Evolutionary conservation across 2,888 invertebrate genomes (phyloP).

Genomic region (Aphodius sticticus): DNA sequence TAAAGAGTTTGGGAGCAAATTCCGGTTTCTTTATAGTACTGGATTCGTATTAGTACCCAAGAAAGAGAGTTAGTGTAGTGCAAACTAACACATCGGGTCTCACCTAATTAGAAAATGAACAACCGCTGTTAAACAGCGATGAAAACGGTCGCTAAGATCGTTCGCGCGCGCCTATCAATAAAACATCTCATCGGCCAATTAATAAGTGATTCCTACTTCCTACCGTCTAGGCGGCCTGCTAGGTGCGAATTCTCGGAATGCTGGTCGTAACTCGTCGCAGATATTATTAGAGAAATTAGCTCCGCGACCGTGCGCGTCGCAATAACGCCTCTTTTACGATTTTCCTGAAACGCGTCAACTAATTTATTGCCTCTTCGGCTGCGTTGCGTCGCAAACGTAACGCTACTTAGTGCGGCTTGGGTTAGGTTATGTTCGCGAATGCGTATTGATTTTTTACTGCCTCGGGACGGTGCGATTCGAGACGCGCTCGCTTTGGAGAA

Average conservation of each 20-base stretch:
- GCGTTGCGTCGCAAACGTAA: not conserved
- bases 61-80: no score
- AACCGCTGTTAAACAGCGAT: not conserved
- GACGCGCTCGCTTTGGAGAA: not conserved
- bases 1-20: no score
- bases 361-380: not conserved
- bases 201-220: not conserved
- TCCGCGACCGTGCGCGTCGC: conserved; percentile 4
- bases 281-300: conserved; percentile 4
- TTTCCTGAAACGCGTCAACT: conserved; percentile 4
- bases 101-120: not conserved
- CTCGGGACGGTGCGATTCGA: not conserved
- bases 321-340: conserved; percentile 4
- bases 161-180: not conserved
- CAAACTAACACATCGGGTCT: not conserved
- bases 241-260: not conserved
- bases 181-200: not conserved
- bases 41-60: no score
- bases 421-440: not conserved
- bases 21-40: no score
- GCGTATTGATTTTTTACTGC: not conserved
- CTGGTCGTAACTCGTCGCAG: not conserved
- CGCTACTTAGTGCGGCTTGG: conserved; percentile 4
- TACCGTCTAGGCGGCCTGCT: not conserved
- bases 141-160: not conserved